A percentile compares a stretch with the other conserved stretches of the same genome.
Conservation (phyloP, 2,797 vertebrate genomes). For the Oreochromis mossambicus region DNA sequence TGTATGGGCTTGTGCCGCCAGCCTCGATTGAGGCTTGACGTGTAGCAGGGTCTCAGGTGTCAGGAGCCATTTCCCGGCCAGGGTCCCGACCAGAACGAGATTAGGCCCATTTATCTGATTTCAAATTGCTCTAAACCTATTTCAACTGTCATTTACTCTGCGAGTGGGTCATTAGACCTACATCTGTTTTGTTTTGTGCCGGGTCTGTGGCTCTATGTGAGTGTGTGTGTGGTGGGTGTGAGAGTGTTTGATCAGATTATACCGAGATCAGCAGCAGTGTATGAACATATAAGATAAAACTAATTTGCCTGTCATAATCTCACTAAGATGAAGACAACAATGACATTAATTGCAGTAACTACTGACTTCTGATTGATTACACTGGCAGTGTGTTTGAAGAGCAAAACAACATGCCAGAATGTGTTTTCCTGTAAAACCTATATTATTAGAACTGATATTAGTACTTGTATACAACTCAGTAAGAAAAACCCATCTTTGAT, state of each 20-base stretch:
- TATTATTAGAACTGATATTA: background rate
- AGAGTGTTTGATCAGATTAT: slow-evolving; percentile 31
- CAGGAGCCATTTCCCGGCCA: slow-evolving; percentile 72
- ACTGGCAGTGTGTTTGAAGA: slow-evolving; percentile 14
- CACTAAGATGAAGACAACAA: slow-evolving; percentile 16
- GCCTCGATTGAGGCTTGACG: slow-evolving; percentile 67
- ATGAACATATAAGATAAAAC: slow-evolving; percentile 25
- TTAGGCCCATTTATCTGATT: slow-evolving; percentile 82
- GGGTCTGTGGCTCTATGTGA: slow-evolving; percentile 13
- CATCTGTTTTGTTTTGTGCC: slow-evolving; percentile 71
- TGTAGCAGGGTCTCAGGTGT: slow-evolving; percentile 79
- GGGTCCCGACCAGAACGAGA: slow-evolving; percentile 72
- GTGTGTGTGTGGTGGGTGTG: background rate
- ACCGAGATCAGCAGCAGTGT: slow-evolving; percentile 7
- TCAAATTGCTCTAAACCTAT: slow-evolving; percentile 75
- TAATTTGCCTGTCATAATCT: slow-evolving; percentile 40
- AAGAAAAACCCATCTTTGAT: background rate
- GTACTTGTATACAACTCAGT: background rate
- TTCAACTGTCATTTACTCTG: slow-evolving; percentile 75
- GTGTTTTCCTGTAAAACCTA: background rate
- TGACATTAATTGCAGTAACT: slow-evolving; percentile 38
- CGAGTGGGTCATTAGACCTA: slow-evolving; percentile 68
- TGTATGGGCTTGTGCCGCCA: slow-evolving; percentile 58
- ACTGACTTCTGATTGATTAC: slow-evolving; percentile 16
- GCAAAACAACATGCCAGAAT: background rate